Base-by-base conservation (phyloP, 1,140 invertebrate species). In the Battus philenor region DNA sequence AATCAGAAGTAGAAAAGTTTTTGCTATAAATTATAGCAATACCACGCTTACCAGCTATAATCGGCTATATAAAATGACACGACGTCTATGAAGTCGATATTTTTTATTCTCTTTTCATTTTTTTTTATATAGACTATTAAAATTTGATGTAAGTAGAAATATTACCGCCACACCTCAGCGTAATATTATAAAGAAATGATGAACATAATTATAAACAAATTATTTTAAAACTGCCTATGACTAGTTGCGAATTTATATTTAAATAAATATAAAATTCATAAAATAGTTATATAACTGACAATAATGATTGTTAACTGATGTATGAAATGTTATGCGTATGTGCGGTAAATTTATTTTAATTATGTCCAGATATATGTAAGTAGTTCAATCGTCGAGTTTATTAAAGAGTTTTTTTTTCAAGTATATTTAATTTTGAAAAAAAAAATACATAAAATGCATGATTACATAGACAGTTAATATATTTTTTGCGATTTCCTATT, bases 301-400 rank as follows among this genome's bases (percentile, higher is more conserved):
- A 85, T 85, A 85, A 85, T 85, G 80, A 81, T 85, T 85, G 80
- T 85, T 85, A 85, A 76, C 78, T 85, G 81, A 81, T 85, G 75
- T 81, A 72, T 84, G 80, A 78, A 76, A 70, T 82, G 78, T 85
- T 85, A 80, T 65, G 61, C 6, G 63, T 64, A 74, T 79, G 75
- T 73, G 72, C 64, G 62, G 48, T 73, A 73, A 66, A 74, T 77
- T 82, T 68, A 61, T 67, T 76, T 72, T 63, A 50, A 54, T 50
- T 65, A 69, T 69, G 64, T 74, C 59, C 52, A 73, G 17, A 66
- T 50, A 68, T 53, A 52, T 52, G 44, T 50, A 41, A 44, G 73
- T 77, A 73, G 73, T 76, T 78, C 71, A 76, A 58, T 48, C 73
- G 78, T 68, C 67, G 59, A 72, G 57, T 65, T 30, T 29, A 13